phyloP scores from a whole-genome alignment of 2,797 vertebrate species.

The Phalloptychus januarius region DNA sequence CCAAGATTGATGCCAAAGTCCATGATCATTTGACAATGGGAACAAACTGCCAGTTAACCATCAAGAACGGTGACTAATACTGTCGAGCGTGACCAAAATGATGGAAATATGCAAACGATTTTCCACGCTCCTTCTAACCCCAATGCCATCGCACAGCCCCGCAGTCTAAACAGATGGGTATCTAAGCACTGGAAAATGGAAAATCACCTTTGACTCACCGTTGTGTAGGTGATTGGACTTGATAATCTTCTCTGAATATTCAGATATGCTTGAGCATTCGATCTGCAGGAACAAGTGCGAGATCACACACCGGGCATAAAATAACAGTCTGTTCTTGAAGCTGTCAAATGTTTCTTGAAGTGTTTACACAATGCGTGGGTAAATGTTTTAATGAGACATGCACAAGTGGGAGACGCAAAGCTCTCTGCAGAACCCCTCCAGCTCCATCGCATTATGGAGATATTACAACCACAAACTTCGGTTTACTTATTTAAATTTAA shows the following conservation, averaged over 20 bases:
- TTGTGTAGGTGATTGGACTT: slow-evolving; percentile 97
- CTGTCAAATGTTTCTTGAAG: not conserved
- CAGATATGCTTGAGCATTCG: slow-evolving; percentile 97
- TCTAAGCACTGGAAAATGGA: not conserved
- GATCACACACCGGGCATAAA: slow-evolving; percentile 7
- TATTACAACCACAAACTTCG: not conserved
- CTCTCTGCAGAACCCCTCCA: not conserved
- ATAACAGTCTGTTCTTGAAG: slow-evolving; percentile 1
- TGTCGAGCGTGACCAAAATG: slow-evolving; percentile 47
- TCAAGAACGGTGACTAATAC: slow-evolving; percentile 61
- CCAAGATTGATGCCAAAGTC: slow-evolving; percentile 61
- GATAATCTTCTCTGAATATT: slow-evolving; percentile 99
- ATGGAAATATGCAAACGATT: slow-evolving; percentile 50
- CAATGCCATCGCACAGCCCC: not conserved
- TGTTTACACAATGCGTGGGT: not conserved
- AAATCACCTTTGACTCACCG: slow-evolving; percentile 80
- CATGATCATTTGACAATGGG: slow-evolving; percentile 50
- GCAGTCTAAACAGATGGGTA: slow-evolving; percentile 11
- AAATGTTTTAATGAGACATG: not conserved
- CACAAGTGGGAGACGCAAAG: not conserved
- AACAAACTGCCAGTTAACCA: slow-evolving; percentile 59
- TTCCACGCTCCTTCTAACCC: slow-evolving; percentile 37
- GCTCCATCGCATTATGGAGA: not conserved
- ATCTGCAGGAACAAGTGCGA: slow-evolving; percentile 81
- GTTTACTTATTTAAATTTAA: not conserved